A percentile compares a stretch with the other conserved stretches of the same genome.
Evolutionary conservation across 2,113 vertebrate species (phyloP).

Genomic region (Albula glossodonta): DNA sequence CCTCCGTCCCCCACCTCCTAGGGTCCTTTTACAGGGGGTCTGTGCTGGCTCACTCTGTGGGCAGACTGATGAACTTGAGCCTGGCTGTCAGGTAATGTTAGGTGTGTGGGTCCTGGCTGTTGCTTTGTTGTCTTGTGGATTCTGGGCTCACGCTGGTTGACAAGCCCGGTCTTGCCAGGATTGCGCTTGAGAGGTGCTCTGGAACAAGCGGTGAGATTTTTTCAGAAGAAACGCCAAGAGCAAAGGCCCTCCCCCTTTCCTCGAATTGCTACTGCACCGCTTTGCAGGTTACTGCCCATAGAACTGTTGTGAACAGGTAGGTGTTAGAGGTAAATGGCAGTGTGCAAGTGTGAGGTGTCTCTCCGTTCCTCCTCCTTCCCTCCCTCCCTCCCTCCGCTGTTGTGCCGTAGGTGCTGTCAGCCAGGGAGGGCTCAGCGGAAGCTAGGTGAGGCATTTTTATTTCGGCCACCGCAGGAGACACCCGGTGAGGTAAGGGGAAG

Average conservation of each 20-base stretch:
- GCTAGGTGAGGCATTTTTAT: constrained; percentile 19
- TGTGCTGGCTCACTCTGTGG: not conserved
- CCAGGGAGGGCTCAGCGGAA: constrained; percentile 3
- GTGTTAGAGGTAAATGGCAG: constrained; percentile 15
- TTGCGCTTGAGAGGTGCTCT: not conserved
- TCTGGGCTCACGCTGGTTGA: not conserved
- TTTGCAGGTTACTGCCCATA: not conserved
- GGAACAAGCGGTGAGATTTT: not conserved
- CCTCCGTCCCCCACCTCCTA: not conserved
- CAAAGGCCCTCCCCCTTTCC: not conserved
- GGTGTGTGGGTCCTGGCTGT: not conserved
- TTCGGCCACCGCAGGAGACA: constrained; percentile 47
- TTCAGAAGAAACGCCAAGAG: not conserved
- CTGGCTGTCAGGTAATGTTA: not conserved
- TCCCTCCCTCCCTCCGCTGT: constrained; percentile 44
- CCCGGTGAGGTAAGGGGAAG: constrained; percentile 61
- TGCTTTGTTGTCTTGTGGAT: not conserved
- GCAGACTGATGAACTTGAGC: not conserved
- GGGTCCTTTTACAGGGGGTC: not conserved
- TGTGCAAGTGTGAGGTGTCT: constrained; percentile 41
- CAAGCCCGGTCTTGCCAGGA: not conserved
- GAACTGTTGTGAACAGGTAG: constrained; percentile 6
- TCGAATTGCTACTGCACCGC: too few species aligned
- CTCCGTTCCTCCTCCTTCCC: constrained; percentile 39
- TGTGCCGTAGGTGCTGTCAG: constrained; percentile 60